These are phyloP conservation scores for Resseliella maxima DNA, from an alignment of 2,888 invertebrate species.

Conservation along the genomic window DNA sequence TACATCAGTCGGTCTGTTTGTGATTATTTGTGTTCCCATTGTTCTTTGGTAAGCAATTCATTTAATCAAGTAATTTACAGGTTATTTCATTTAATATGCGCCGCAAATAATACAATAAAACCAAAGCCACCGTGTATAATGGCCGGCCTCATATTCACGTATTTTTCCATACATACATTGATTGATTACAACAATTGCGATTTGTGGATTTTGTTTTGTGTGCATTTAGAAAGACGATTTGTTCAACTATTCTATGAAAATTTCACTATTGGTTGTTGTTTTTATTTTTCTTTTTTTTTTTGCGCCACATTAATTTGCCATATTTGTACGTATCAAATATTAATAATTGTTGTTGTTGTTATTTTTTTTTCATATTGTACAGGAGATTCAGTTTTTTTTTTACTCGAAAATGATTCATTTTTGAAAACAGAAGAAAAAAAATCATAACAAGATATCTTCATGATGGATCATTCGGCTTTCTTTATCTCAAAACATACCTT, in stretches of 20 bases:
- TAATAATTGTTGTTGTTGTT: no score
- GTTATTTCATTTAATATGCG: slow-evolving; percentile 37
- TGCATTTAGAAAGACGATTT: not conserved
- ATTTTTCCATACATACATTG: not conserved
- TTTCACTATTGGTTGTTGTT: no score
- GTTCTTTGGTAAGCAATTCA: slow-evolving; percentile 20
- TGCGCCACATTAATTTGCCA: no score
- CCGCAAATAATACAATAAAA: slow-evolving; percentile 28
- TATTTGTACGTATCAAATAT: no score
- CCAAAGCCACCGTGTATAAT: slow-evolving; percentile 47
- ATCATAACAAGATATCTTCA: no score
- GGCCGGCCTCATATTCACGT: not conserved
- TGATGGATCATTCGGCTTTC: not conserved
- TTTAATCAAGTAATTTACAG: slow-evolving; percentile 48
- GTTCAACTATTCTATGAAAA: no score
- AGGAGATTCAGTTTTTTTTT: no score
- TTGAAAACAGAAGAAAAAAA: no score
- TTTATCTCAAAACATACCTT: no score
- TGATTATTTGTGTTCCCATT: slow-evolving; percentile 36
- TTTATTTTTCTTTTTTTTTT: no score
- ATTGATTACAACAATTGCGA: not conserved
- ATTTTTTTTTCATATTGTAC: no score
- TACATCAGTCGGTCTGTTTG: not conserved
- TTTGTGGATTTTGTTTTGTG: not conserved
- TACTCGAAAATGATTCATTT: not conserved